Evolutionary conservation across 2,888 invertebrate genomes (phyloP).

Genomic region (Leuctra nigra): DNA sequence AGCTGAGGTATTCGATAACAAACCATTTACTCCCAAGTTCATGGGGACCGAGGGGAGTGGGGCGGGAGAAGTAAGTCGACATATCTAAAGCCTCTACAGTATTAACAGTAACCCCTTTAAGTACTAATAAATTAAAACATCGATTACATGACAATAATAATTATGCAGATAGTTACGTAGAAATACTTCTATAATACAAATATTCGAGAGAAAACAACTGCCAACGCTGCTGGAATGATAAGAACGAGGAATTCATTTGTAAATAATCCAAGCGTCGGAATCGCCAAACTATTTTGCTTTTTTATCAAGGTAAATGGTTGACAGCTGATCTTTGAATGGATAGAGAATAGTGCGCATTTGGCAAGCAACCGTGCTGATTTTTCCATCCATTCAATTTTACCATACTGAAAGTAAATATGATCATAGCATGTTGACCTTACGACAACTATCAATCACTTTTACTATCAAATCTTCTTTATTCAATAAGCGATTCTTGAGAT

Average conservation of each 20-base stretch:
- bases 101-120: conserved; percentile 17
- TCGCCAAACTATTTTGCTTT: conserved; percentile 13
- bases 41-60: too few relatives aligned
- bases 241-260: conserved; percentile 23
- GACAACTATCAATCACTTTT: neutral
- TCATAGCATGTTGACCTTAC: neutral
- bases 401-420: neutral
- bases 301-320: conserved; percentile 1
- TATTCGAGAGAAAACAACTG: conserved; percentile 19
- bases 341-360: neutral
- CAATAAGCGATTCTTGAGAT: neutral
- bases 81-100: neutral
- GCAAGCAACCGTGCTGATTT: neutral
- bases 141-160: conserved; percentile 11
- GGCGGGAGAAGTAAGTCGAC: conserved; percentile 11
- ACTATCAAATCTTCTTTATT: too few relatives aligned
- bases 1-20: conserved; percentile 20
- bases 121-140: conserved; percentile 24
- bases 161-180: conserved; percentile 6
- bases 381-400: neutral
- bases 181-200: conserved; percentile 24
- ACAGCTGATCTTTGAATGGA: neutral
- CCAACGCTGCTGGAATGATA: conserved; percentile 23
- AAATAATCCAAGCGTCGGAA: conserved; percentile 11
- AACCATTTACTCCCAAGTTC: too few relatives aligned